Evolutionary conservation across 2,888 invertebrate genomes (phyloP), one percentile per base, ranked within the genome.

Genomic region (Panorpa germanica): DNA sequence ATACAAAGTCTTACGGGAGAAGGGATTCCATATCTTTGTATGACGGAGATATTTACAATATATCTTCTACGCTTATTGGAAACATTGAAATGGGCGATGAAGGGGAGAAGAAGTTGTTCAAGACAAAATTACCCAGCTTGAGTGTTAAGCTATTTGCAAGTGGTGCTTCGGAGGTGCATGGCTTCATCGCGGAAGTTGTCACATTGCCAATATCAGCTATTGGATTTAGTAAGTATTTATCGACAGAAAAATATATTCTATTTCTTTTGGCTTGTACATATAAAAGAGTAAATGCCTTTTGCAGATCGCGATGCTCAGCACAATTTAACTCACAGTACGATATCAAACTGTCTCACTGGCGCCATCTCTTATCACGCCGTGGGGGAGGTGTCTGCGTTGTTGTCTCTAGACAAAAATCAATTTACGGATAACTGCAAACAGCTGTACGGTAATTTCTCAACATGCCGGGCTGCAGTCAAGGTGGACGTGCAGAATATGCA

Each of bases 161-260:
- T 41, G 91, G 95, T 14, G 95, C 95, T 2, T 85, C 90, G 16
- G 75, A 75, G n/a, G 66, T 68, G 10, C 82, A 91, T 52, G 98
- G 98, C 14, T 98, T 98, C 47, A 81, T 98, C 37, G 98, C 96
- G 10, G 96, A 98, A 59, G 72, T 98, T 29, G 80, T 95, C 2
- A 90, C 91, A 0, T 57, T 95, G 22, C 96, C 98, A 0, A 82
- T 88, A 45, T 85, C 88, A 24, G 80, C 80, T 5, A 77, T 85
- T 49, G 83, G 81, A 45, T 76, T 83, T 43, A 81, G 85, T 85
- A 59, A 73, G 78, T 69, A 37, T 18, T 25, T 7, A n/a, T n/a
- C n/a, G n/a, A n/a, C n/a, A n/a, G n/a, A 22, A 34, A 26, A 21
- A 35, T 14, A 10, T 16, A 33, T 31, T 29, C 10, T 13, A 10